Evolutionary conservation across 2,113 vertebrate species (phyloP), one percentile per base, ranked within the genome.

Genomic region (Lepus europaeus): DNA sequence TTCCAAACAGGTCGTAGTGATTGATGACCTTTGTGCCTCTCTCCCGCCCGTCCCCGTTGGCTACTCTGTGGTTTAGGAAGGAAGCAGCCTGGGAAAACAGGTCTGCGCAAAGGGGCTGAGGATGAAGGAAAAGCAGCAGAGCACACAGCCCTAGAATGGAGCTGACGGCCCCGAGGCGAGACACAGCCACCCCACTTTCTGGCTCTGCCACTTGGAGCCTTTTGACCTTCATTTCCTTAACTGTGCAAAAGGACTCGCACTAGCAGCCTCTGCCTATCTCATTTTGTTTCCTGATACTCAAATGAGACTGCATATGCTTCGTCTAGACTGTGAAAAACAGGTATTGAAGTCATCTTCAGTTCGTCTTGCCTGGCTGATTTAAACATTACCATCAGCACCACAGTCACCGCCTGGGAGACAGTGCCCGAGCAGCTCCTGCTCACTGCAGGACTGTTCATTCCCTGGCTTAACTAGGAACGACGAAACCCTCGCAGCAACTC

Each of bases 251-350:
- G 66, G 49, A 89, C 51, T 56, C 45, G 36, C 2, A 33, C 27
- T 20, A 64, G 63, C 31, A 66, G 61, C 31, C 53, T 16, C 16
- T 73, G 10, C 19, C 81, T 17, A 27, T 20, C 27, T 12, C 22
- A 16, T 31, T 76, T 82, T 74, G 70, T 82, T 84, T 82, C 84
- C 66, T 92, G 72, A 66, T 45, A 73, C 27, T 68, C 68, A 95
- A 45, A n/a, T 63, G 63, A 91, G 84, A 73, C 80, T 77, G 51
- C 3, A 1, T 39, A 85, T 81, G 29, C 17, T 45, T 85, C 85
- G 29, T 92, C 5, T 14, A 84, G 74, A 66, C 14, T 83, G 31
- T 5, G 74, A 80, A 25, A 90, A 73, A 64, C 39, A 77, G 87
- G 29, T 66, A 77, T 59, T 91, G 90, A 80, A 85, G 73, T 74